Percentiles rank a stretch among this genome's conserved stretches.
Evolutionary conservation across 2,797 vertebrate species (phyloP).

Genomic region (Phrynocephalus forsythii): DNA sequence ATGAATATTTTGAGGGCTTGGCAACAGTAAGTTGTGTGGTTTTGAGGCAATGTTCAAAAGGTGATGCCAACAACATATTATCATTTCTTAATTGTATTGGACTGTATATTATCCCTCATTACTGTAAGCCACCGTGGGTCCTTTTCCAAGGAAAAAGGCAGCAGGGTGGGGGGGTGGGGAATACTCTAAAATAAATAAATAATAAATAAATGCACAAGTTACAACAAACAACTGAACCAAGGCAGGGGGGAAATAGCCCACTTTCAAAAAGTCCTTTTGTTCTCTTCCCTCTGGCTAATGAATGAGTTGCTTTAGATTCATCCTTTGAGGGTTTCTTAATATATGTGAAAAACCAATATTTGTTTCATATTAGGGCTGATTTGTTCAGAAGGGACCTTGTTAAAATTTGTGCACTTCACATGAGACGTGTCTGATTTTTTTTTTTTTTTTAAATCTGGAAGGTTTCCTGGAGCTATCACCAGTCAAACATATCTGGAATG

Average conservation of each 20-base stretch:
- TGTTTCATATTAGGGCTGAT: neutral
- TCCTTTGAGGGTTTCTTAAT: neutral
- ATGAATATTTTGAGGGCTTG: no score
- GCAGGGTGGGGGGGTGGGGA: no score
- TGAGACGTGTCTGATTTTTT: neutral
- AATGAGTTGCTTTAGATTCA: neutral
- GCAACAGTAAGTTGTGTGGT: no score
- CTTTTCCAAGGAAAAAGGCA: no score
- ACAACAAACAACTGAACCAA: neutral
- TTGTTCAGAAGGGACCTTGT: conserved; percentile 12
- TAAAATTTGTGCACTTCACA: conserved; percentile 4
- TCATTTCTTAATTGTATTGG: no score
- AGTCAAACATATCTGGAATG: neutral
- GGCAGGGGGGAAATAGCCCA: no score
- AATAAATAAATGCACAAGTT: conserved; percentile 3
- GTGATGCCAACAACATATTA: no score
- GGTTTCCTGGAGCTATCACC: neutral
- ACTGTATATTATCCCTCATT: no score
- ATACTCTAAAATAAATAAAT: no score
- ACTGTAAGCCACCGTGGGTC: no score
- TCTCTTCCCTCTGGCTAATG: conserved; percentile 10
- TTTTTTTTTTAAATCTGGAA: neutral
- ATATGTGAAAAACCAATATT: neutral
- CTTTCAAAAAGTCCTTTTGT: neutral
- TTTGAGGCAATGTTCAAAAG: no score